Base-by-base conservation (phyloP, 1,140 invertebrate species). In the Carcinoscorpius rotundicauda region DNA sequence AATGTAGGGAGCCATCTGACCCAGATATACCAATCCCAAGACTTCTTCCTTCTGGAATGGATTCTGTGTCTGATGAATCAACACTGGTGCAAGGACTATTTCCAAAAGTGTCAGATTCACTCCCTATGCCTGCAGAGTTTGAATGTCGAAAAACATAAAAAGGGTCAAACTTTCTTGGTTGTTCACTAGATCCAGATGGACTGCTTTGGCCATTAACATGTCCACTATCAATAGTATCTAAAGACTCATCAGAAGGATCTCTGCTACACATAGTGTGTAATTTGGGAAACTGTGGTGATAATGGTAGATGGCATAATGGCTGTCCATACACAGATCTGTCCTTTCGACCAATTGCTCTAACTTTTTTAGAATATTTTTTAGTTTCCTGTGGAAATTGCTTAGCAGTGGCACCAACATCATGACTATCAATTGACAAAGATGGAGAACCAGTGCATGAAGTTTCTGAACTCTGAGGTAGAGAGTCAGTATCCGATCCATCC, bases 1-100 rank as follows among this genome's bases (percentile, higher is more conserved):
- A 87, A 67, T 85, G 84, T 53, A 86, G 81, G 0, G 86, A 87
- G 51, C 81, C 82, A 62, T 86, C 82, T 4, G 86, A 87, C 61
- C 81, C 84, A 76, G 78, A 76, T 64, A 72, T 69, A 56, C 73
- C 71, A 49, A 65, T 58, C 64, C 49, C 49, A 60, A 69, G n/a
- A 67, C 69, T 10, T 68, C 73, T 9, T 9, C 61, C 53, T 63
- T 65, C 62, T 49, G 62, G 61, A n/a, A 73, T 72, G 55, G 72
- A 74, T 68, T 77, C 77, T 4, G 71, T 71, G 67, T 84, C 82
- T 0, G 82, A 84, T 0, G 78, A 79, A 66, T 85, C 83, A 53
- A 84, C 74, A 72, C 83, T 84, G 8, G 80, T 82, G 61, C 78
- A 81, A 0, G 79, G 80, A 29, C 81, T 81, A 66, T 81, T 80